phyloP scores from a whole-genome alignment of 1,140 invertebrate genomes.

The Drosophila arizonae region DNA sequence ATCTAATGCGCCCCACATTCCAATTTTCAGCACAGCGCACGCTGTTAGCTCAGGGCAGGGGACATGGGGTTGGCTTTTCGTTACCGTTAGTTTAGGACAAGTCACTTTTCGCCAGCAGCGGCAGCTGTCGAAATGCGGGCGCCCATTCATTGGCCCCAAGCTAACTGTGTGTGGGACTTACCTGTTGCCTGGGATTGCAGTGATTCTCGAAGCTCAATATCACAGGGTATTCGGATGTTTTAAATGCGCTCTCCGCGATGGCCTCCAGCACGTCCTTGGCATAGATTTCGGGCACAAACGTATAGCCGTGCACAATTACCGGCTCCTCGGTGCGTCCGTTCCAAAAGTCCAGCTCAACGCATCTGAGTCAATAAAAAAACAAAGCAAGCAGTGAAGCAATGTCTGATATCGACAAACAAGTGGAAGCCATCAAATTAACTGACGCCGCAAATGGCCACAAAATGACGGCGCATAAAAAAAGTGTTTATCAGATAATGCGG shows the following conservation, averaged over 20 bases:
- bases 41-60: not conserved
- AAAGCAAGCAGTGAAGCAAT: not conserved
- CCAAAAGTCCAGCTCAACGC: conserved; percentile 99
- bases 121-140: conserved; percentile 17
- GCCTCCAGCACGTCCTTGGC: conserved; percentile 98
- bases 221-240: conserved; percentile 98
- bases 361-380: conserved; percentile 83
- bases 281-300: conserved; percentile 97
- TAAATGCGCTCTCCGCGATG: conserved; percentile 98
- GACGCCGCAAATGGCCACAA: conserved; percentile 28
- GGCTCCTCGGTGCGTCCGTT: conserved; percentile 97
- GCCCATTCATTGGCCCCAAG: not conserved
- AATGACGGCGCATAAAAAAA: conserved; percentile 31
- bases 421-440: conserved; percentile 51
- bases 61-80: not conserved
- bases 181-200: conserved; percentile 95
- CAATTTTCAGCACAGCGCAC: not conserved
- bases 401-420: conserved; percentile 5
- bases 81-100: conserved; percentile 63
- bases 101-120: conserved; percentile 43
- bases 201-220: conserved; percentile 99
- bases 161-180: conserved; percentile 31
- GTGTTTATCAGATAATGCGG: conserved; percentile 18
- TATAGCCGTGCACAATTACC: conserved; percentile 98
- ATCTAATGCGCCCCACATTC: not conserved